Base-by-base conservation (phyloP, 2,888 invertebrate species). In the Syritta pipiens region DNA sequence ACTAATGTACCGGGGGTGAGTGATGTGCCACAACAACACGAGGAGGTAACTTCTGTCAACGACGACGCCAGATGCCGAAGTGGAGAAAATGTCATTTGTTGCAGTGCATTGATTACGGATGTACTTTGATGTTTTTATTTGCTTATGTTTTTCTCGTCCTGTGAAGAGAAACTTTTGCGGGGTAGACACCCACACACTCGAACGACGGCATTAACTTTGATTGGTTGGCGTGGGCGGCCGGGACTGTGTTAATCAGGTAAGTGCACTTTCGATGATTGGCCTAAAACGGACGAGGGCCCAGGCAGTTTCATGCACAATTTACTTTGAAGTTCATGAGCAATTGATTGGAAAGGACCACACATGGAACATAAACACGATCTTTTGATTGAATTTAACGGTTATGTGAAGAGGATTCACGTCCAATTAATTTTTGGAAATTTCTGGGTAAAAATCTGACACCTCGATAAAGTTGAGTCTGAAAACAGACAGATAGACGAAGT, bases 261-360 rank as follows among this genome's bases (percentile, higher is more conserved):
- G 77, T 79, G 77, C 77, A 79, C 77, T 72, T 67, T 37, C 35
- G 26, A n/a, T 55, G 60, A 79, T 79, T 79, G 77, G 67, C 67
- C 51, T 14, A 30, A 55, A 46, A 69, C 30, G 42, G 48, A 35
- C 35, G 51, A 72, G 44, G 44, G 49, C 32, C 17, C 30, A 24
- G 46, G 48, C 37, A 48, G 37, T 53, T 46, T 48, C 26, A 57
- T 67, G 55, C 37, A 48, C 57, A 28, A 55, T 67, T 67, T 26
- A 37, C 12, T 46, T 55, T 67, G 46, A 55, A 46, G 37, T 53
- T 67, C 53, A 46, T 55, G 48, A 26, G 67, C 46, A 40, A 48
- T 55, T 55, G 51, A 19, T 35, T 12, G 9, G 4, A 4, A n/a
- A n/a, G n/a, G n/a, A n/a, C n/a, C n/a, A n/a, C n/a, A n/a, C n/a